A percentile compares a stretch with the other conserved stretches of the same genome.
These are phyloP conservation scores for Papilio polytes DNA, from an alignment of 1,140 invertebrate species.

Conservation along the genomic window DNA sequence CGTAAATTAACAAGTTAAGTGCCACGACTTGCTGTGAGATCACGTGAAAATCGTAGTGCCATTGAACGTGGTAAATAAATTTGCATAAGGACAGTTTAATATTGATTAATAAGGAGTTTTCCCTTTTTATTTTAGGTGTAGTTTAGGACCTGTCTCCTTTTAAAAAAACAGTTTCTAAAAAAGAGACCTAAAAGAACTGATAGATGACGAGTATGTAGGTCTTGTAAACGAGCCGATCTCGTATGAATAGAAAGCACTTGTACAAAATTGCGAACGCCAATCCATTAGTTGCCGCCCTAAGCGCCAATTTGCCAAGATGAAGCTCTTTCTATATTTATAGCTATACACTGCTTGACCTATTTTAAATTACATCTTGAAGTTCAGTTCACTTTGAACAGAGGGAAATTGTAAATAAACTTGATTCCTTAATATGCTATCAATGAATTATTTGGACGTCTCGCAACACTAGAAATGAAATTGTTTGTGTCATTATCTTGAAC, in stretches of 20 bases:
- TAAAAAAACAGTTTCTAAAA: not conserved
- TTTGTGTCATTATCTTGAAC: too few species aligned
- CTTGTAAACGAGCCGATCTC: conserved; percentile 15
- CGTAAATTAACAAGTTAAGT: not conserved
- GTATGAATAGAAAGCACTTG: conserved; percentile 27
- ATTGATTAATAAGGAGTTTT: not conserved
- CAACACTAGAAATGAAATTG: too few species aligned
- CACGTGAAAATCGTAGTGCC: not conserved
- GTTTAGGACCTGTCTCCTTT: not conserved
- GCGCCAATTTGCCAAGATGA: conserved; percentile 28
- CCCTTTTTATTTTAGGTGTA: not conserved
- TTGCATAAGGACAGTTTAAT: not conserved
- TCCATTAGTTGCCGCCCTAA: conserved; percentile 33
- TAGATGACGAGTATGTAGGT: conserved; percentile 1
- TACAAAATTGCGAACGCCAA: conserved; percentile 32
- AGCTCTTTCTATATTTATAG: not conserved
- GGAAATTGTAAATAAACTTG: not conserved
- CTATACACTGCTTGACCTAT: not conserved
- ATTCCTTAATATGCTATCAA: too few species aligned
- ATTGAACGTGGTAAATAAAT: not conserved
- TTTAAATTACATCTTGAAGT: conserved; percentile 10
- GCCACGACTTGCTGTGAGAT: not conserved
- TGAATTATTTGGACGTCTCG: too few species aligned
- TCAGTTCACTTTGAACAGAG: not conserved
- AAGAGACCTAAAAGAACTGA: conserved; percentile 2